phyloP scores from a whole-genome alignment of 2,888 invertebrate species.

The Rhagonycha lutea region DNA sequence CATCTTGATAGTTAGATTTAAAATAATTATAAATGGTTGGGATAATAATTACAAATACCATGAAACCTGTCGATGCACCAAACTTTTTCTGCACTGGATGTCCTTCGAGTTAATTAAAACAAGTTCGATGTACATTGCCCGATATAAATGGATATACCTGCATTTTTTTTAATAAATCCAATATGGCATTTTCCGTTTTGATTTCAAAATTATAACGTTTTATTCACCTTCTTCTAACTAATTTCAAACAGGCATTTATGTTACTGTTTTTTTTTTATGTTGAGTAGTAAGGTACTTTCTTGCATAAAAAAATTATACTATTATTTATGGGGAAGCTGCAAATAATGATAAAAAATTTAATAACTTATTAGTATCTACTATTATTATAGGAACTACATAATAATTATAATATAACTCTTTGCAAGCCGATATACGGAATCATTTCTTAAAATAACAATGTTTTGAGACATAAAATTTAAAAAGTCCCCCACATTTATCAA shows the following conservation, averaged over 20 bases:
- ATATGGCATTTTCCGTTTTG: not conserved
- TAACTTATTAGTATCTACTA: no score
- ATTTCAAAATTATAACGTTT: not conserved
- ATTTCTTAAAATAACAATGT: no score
- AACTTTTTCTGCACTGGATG: conserved; percentile 25
- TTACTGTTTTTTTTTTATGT: not conserved
- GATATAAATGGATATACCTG: conserved; percentile 9
- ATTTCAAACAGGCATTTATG: not conserved
- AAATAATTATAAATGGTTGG: conserved; percentile 20
- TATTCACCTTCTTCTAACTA: not conserved
- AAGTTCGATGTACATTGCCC: conserved; percentile 34
- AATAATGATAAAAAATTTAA: no score
- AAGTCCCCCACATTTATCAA: no score
- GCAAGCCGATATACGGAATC: no score
- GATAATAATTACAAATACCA: conserved; percentile 25
- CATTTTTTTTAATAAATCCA: not conserved
- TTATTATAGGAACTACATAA: no score
- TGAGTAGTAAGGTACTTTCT: no score
- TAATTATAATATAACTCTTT: no score
- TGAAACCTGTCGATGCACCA: conserved; percentile 27
- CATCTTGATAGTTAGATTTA: conserved; percentile 1
- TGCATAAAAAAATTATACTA: no score
- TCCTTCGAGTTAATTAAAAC: conserved; percentile 25
- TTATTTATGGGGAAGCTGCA: no score
- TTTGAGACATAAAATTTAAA: no score